Percentiles rank a stretch among this genome's conserved stretches.
phyloP scores from a whole-genome alignment of 1,140 invertebrate species.

The Orchestia grillus region DNA sequence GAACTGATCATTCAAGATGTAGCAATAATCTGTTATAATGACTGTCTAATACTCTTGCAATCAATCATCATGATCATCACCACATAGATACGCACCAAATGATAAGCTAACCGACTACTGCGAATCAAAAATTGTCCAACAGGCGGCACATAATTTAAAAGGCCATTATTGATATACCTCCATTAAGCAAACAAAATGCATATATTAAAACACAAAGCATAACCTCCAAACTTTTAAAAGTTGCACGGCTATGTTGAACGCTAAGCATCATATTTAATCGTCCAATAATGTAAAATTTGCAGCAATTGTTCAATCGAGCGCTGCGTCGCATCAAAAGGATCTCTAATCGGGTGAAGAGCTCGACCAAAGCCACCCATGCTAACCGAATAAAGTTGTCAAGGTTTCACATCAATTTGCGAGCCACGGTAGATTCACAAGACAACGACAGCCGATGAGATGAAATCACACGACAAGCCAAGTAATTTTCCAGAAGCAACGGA shows the following conservation, averaged over 20 bases:
- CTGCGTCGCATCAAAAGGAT: neutral
- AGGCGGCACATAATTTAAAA: neutral
- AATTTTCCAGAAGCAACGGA: neutral
- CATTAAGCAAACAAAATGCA: neutral
- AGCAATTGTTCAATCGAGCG: neutral
- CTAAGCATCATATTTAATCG: neutral
- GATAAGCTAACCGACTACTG: neutral
- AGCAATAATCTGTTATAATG: neutral
- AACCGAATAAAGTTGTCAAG: neutral
- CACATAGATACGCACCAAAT: neutral
- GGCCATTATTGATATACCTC: neutral
- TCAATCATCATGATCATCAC: neutral
- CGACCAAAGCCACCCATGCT: neutral
- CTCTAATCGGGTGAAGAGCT: neutral
- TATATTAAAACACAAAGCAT: neutral
- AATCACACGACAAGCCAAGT: neutral
- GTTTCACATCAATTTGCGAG: neutral
- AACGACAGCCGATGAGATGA: neutral
- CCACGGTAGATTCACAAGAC: neutral
- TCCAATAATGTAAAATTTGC: neutral
- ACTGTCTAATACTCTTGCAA: neutral
- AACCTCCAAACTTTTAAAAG: neutral
- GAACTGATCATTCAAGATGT: no score
- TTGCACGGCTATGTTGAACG: neutral
- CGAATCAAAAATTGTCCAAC: neutral